Percentiles rank a stretch among this genome's conserved stretches.
These are phyloP conservation scores for Tortricodes alternella DNA, from an alignment of 2,888 invertebrate genomes.

Conservation along the genomic window DNA sequence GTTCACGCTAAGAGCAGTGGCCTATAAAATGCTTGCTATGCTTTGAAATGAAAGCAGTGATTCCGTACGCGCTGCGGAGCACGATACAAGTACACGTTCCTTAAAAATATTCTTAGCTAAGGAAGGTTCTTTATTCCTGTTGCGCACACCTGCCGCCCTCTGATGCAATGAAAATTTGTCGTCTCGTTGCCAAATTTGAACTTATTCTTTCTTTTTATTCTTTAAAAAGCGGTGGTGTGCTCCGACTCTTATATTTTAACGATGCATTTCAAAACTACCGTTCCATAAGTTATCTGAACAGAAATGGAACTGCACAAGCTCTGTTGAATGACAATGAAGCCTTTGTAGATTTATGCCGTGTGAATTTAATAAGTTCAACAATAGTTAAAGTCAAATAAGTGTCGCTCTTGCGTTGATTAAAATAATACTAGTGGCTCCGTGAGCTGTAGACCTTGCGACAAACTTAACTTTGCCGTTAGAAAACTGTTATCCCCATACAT, in stretches of 20 bases:
- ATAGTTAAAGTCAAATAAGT: no score
- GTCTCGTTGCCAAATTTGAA: constrained; percentile 68
- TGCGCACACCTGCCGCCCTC: constrained; percentile 60
- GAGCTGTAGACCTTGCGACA: no score
- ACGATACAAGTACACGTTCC: constrained; percentile 52
- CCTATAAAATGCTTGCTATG: constrained; percentile 36
- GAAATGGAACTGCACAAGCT: constrained; percentile 44
- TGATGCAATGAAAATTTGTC: constrained; percentile 72
- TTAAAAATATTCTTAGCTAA: constrained; percentile 64
- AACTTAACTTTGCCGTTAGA: no score
- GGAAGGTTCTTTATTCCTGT: constrained; percentile 62
- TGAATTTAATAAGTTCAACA: not conserved
- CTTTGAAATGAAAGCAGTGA: constrained; percentile 59
- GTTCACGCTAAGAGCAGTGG: not conserved
- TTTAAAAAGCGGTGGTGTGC: constrained; percentile 49
- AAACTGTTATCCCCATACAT: no score
- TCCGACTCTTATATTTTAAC: constrained; percentile 49
- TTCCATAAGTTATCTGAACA: constrained; percentile 44
- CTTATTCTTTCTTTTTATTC: constrained; percentile 62
- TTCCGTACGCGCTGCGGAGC: constrained; percentile 43
- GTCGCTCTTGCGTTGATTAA: no score
- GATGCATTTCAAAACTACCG: constrained; percentile 43
- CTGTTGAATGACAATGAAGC: constrained; percentile 37
- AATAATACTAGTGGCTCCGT: no score
- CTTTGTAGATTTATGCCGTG: constrained; percentile 2